phyloP scores from a whole-genome alignment of 2,888 invertebrate genomes.

The Rutpela maculata region DNA sequence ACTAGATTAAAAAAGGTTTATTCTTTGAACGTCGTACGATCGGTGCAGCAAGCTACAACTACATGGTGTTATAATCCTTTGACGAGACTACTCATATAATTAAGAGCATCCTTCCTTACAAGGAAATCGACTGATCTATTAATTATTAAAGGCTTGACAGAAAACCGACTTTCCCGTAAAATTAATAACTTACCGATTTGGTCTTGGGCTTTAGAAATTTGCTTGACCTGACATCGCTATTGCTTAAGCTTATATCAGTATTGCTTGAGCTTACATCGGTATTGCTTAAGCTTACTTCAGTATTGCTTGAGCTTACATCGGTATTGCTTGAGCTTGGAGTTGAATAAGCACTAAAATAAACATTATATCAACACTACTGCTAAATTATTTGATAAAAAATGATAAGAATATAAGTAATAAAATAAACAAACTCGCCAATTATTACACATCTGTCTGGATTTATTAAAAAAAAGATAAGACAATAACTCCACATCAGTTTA shows the following conservation, averaged over 20 bases:
- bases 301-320: slow-evolving; percentile 8
- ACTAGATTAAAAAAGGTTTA: too few relatives aligned
- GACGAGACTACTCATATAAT: too few relatives aligned
- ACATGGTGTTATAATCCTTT: too few relatives aligned
- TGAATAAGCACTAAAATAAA: not conserved
- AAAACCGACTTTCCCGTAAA: not conserved
- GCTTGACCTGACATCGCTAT: not conserved
- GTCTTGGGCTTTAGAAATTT: not conserved
- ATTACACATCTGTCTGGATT: not conserved
- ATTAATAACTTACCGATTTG: slow-evolving; percentile 19
- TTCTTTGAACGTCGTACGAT: too few relatives aligned
- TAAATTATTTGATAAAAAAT: not conserved
- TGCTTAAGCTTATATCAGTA: not conserved
- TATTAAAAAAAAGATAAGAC: not conserved
- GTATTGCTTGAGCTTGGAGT: not conserved
- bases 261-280: not conserved
- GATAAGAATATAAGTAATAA: not conserved
- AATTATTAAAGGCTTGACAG: too few relatives aligned
- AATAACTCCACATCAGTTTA: not conserved
- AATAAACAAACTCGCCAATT: not conserved
- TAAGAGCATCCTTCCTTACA: too few relatives aligned
- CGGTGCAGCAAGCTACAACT: too few relatives aligned
- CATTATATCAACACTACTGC: not conserved
- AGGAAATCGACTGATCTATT: too few relatives aligned
- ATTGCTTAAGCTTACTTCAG: slow-evolving; percentile 8